Base-by-base conservation (phyloP, 1,140 invertebrate species). In the Cotesia typhae region DNA sequence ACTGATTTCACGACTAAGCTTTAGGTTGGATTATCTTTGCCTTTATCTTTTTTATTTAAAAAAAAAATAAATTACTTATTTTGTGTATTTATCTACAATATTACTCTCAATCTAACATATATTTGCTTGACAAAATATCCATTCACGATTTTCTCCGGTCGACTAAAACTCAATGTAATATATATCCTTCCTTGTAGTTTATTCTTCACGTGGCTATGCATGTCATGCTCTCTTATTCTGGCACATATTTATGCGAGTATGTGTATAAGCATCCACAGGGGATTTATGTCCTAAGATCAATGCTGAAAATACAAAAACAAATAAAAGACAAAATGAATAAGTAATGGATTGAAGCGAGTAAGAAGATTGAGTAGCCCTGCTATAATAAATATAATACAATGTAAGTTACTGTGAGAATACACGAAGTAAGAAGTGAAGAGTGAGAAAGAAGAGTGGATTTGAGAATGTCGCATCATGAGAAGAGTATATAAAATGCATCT, bases 41-140 rank as follows among this genome's bases (percentile, higher is more conserved):
- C 5, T 47, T 47, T 41, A 5, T 41, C 4, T 41, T 41, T 47
- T 47, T 47, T 47, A 7, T 47, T 9, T 47, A 0, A 28, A 28
- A 10, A 10, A 10, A 36, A 7, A 52, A 4, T 1, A 55, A 6
- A 3, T 14, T 51, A 52, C 52, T 66, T 66, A 17, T 66, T 14
- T 20, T 66, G 20, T 5, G 17, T 7, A 10, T 64, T 28, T 36
- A 12, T 36, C 64, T 47, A 6, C 9, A 14, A 60, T 41, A 59
- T 14, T 28, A 9, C 36, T 61, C 3, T 65, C 20, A 17, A 64
- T 71, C 28, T 28, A 28, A 28, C 28, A 61, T 53, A 57, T 68
- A 35, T 59, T 71, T 60, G 55, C 67, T 71, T 47, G 69, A 71
- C 69, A 71, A 71, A 71, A 71, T 71, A 64, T 71, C 38, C 41